Percentiles rank a stretch among this genome's conserved stretches.
Conservation (phyloP, 1,140 invertebrate species). For the Drosophila mojavensis region DNA sequence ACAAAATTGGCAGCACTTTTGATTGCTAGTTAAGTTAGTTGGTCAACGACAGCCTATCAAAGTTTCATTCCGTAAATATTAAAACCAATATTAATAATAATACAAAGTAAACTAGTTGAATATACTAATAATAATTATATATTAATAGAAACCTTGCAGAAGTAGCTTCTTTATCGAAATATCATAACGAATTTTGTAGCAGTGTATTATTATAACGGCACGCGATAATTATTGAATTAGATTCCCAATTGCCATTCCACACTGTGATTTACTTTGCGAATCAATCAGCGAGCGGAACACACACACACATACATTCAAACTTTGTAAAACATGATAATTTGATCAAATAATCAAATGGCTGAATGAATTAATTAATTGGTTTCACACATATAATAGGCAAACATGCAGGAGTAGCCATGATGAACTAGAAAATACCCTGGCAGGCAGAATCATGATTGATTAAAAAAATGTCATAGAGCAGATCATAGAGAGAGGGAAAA, state of each 20-base stretch:
- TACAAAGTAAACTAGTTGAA: no score
- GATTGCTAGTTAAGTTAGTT: no score
- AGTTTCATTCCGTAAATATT: no score
- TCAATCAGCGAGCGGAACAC: constrained; percentile 48
- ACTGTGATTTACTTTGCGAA: constrained; percentile 39
- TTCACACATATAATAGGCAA: constrained; percentile 12
- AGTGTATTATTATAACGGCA: constrained; percentile 21
- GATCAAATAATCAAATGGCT: constrained; percentile 49
- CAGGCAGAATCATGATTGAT: neutral
- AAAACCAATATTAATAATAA: no score
- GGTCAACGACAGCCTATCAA: no score
- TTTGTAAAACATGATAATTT: constrained; percentile 45
- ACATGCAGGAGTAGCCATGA: no score
- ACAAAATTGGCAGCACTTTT: neutral
- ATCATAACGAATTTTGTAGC: constrained; percentile 4
- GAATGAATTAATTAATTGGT: constrained; percentile 48
- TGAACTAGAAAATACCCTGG: neutral
- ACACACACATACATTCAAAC: neutral
- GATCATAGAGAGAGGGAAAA: neutral
- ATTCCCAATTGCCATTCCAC: constrained; percentile 42
- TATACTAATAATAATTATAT: no score
- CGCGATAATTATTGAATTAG: constrained; percentile 38
- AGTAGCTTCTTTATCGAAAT: no score
- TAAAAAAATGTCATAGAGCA: no score
- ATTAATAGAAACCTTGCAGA: no score